These are phyloP conservation scores for Serranus cabrilla DNA, from an alignment of 2,797 vertebrate species.

Conservation along the genomic window DNA sequence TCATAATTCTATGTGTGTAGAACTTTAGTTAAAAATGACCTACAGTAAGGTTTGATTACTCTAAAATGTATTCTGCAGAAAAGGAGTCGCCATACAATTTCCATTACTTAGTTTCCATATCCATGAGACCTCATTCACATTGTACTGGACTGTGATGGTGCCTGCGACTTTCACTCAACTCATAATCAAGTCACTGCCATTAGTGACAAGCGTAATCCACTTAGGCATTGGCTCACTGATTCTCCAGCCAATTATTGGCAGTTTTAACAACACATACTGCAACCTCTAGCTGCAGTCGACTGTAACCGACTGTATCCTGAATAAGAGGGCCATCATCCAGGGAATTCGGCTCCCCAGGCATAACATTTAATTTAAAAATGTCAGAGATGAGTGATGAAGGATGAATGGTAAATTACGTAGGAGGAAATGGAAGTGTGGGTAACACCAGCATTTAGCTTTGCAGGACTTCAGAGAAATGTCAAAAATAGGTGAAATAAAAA, in stretches of 20 bases:
- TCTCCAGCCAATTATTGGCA: conserved; percentile 77
- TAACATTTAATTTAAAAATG: conserved; percentile 79
- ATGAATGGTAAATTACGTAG: conserved; percentile 60
- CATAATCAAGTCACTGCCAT: conserved; percentile 68
- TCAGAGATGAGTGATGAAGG: conserved; percentile 79
- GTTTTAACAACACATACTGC: conserved; percentile 62
- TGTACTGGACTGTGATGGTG: conserved; percentile 39
- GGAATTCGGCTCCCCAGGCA: conserved; percentile 67
- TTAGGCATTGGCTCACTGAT: conserved; percentile 72
- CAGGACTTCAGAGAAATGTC: conserved; percentile 41
- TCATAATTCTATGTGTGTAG: neutral
- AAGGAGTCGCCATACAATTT: conserved; percentile 29
- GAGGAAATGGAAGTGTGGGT: conserved; percentile 40
- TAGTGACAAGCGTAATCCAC: conserved; percentile 76
- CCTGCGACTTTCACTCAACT: conserved; percentile 60
- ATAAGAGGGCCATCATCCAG: conserved; percentile 53
- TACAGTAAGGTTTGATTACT: conserved; percentile 9
- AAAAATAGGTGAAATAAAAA: conserved; percentile 20
- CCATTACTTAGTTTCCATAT: conserved; percentile 45
- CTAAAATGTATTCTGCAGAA: neutral
- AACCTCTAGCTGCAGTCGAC: conserved; percentile 58
- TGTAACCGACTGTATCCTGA: conserved; percentile 63
- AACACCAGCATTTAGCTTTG: conserved; percentile 57
- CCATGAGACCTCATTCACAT: conserved; percentile 30
- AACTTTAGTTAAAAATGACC: neutral